Percentiles rank a stretch among this genome's conserved stretches.
These are phyloP conservation scores for Pteromalus puparum DNA, from an alignment of 1,140 invertebrate genomes.

Conservation along the genomic window DNA sequence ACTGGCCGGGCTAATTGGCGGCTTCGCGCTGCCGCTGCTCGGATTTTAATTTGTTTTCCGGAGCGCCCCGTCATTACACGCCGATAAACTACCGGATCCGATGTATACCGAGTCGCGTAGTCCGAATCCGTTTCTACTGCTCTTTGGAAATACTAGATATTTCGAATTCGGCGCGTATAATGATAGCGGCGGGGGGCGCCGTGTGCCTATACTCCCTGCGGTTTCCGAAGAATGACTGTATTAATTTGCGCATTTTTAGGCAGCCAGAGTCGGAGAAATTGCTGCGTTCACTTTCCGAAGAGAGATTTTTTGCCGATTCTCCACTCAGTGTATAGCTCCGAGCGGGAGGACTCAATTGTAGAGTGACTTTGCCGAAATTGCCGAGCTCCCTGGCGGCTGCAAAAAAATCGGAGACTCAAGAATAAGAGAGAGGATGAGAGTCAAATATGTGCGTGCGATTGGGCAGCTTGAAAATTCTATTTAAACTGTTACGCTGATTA, in stretches of 20 bases:
- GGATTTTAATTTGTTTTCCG: constrained; percentile 58
- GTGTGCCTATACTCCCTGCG: background rate
- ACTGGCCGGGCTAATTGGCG: constrained; percentile 50
- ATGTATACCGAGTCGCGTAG: constrained; percentile 39
- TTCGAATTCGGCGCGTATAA: constrained; percentile 30
- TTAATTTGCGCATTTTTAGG: constrained; percentile 29
- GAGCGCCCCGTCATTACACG: constrained; percentile 53
- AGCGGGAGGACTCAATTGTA: constrained; percentile 34
- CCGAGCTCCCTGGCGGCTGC: background rate
- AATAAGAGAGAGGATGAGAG: background rate
- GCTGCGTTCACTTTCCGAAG: background rate
- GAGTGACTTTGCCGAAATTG: constrained; percentile 35
- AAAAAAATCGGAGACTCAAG: background rate
- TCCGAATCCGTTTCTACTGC: background rate
- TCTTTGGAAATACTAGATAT: constrained; percentile 31
- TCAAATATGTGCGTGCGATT: constrained; percentile 5
- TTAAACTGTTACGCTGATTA: constrained; percentile 6
- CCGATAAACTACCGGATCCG: constrained; percentile 55
- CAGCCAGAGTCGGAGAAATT: background rate
- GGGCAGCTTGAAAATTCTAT: constrained; percentile 10
- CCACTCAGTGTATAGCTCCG: background rate
- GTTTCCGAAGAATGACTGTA: constrained; percentile 9
- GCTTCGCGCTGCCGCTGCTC: constrained; percentile 43
- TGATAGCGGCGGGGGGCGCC: constrained; percentile 2
- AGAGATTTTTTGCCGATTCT: constrained; percentile 10